Evolutionary conservation across 1,140 invertebrate genomes (phyloP).

Genomic region (Caenorhabditis tropicalis): DNA sequence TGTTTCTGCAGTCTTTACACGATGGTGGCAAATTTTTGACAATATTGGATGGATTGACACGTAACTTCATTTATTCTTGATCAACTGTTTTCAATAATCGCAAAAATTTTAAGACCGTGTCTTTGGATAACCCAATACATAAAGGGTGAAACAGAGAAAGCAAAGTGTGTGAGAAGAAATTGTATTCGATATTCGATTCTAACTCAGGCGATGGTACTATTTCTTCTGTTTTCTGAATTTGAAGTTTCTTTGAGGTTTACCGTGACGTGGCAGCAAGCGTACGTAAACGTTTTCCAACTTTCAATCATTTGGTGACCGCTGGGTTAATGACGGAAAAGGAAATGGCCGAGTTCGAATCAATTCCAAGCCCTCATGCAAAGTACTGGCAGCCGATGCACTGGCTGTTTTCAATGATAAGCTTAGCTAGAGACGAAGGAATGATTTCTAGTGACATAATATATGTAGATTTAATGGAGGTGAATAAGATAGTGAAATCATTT

Average conservation of each 20-base stretch:
- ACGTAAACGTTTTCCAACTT: slow-evolving; percentile 67
- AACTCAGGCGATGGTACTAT: neutral
- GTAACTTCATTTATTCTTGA: slow-evolving; percentile 53
- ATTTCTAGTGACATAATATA: slow-evolving; percentile 66
- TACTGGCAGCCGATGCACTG: slow-evolving; percentile 70
- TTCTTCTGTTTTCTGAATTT: neutral
- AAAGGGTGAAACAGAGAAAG: slow-evolving; percentile 59
- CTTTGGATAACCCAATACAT: slow-evolving; percentile 63
- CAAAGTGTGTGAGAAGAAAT: slow-evolving; percentile 65
- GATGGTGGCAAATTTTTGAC: slow-evolving; percentile 66
- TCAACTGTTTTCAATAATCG: neutral
- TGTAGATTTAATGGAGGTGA: slow-evolving; percentile 54
- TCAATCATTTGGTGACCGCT: slow-evolving; percentile 70
- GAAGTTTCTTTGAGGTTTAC: slow-evolving; percentile 52
- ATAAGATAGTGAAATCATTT: neutral
- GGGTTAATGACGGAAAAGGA: slow-evolving; percentile 69
- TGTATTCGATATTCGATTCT: slow-evolving; percentile 61
- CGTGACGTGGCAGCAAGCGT: slow-evolving; percentile 65
- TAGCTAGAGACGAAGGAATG: slow-evolving; percentile 63
- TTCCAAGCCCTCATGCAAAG: slow-evolving; percentile 62
- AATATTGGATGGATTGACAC: slow-evolving; percentile 71
- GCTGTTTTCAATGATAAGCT: slow-evolving; percentile 63
- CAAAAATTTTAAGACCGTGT: slow-evolving; percentile 57
- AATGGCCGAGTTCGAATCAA: slow-evolving; percentile 63
- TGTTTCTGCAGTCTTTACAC: slow-evolving; percentile 67